Conservation (phyloP, 2,797 vertebrate genomes). For the Smutsia temminckii region DNA sequence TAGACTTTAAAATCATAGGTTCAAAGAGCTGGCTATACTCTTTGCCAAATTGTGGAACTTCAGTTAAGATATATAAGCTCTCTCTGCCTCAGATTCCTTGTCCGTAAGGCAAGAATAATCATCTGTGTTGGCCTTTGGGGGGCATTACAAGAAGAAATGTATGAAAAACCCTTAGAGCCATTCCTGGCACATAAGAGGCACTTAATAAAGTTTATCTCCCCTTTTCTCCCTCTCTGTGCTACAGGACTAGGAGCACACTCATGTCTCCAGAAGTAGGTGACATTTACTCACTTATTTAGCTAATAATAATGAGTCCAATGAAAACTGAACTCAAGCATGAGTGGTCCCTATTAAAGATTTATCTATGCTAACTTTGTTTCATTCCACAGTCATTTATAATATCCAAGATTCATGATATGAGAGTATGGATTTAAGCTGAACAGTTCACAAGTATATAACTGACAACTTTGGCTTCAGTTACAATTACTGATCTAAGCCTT, state of each 20-base stretch:
- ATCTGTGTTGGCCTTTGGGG: not conserved
- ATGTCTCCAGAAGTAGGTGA: not conserved
- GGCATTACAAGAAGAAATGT: not conserved
- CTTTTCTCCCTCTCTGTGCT: not conserved
- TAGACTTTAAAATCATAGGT: not conserved
- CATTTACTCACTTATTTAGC: not conserved
- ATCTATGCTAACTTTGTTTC: conserved; percentile 18
- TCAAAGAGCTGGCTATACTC: not conserved
- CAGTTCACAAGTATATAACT: not conserved
- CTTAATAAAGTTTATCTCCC: not conserved
- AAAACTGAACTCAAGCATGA: not conserved
- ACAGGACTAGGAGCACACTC: not conserved
- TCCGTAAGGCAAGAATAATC: not conserved
- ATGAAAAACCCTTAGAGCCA: not conserved
- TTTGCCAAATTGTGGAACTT: not conserved
- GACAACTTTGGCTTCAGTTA: not conserved
- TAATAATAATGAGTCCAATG: not conserved
- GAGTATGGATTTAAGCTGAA: conserved; percentile 7
- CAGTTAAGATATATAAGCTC: not conserved
- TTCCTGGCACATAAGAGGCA: not conserved
- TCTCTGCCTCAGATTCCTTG: not conserved
- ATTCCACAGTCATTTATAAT: conserved; percentile 18
- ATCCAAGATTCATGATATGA: not conserved
- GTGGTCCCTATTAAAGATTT: not conserved
- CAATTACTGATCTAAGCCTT: conserved; percentile 33